A percentile compares a stretch with the other conserved stretches of the same genome.
Evolutionary conservation across 1,140 invertebrate species (phyloP).

Genomic region (Trichoplusia ni): DNA sequence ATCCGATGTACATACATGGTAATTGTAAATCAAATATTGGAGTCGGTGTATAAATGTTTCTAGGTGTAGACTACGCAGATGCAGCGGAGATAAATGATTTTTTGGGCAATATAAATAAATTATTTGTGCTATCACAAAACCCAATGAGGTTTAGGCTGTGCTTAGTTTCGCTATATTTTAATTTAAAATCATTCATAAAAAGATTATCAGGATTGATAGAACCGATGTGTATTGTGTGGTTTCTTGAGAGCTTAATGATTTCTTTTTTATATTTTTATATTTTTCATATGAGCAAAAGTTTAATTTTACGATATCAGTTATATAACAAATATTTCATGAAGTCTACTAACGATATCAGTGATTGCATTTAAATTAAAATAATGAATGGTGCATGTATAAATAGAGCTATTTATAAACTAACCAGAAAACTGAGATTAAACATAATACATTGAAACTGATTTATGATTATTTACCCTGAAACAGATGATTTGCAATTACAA

Average conservation of each 20-base stretch:
- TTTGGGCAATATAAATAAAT: not conserved
- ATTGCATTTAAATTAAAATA: constrained; percentile 18
- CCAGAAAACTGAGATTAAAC: not conserved
- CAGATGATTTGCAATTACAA: not conserved
- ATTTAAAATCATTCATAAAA: not conserved
- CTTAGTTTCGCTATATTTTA: constrained; percentile 15
- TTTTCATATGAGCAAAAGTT: constrained; percentile 3
- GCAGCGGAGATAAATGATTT: not conserved
- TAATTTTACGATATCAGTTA: not conserved
- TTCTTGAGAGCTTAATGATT: not conserved
- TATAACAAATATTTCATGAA: not conserved
- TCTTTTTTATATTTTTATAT: constrained; percentile 24
- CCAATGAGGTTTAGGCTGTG: constrained; percentile 25
- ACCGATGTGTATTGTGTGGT: constrained; percentile 2
- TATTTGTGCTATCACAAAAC: constrained; percentile 14
- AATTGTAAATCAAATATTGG: not conserved
- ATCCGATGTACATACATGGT: constrained; percentile 7
- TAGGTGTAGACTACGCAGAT: not conserved
- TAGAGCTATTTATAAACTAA: not conserved
- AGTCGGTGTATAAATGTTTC: not conserved
- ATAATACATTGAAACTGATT: not conserved
- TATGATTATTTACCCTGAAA: not conserved
- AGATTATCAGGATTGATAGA: not conserved
- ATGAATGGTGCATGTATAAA: constrained; percentile 20
- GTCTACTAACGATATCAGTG: constrained; percentile 17